Conservation (phyloP, 2,797 vertebrate genomes). For the Pangasius krempfi region DNA sequence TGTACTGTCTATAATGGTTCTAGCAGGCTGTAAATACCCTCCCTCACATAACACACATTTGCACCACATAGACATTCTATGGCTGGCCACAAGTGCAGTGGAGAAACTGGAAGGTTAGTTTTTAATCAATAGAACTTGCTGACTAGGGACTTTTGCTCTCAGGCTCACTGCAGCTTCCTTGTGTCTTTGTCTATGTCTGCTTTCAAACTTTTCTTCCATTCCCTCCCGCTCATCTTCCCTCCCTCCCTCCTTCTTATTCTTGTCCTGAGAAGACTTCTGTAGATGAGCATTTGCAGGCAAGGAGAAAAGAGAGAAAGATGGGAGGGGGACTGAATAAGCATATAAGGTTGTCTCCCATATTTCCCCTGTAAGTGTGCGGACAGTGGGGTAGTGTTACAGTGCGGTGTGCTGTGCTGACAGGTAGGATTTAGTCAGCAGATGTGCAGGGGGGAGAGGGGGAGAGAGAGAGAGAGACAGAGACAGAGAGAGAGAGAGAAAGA, state of each 20-base stretch:
- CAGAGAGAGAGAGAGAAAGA: conserved; percentile 33
- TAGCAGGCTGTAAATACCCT: neutral
- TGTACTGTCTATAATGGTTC: neutral
- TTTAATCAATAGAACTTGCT: conserved; percentile 99
- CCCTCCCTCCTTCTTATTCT: conserved; percentile 23
- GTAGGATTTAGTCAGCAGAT: conserved; percentile 70
- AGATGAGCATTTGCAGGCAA: conserved; percentile 80
- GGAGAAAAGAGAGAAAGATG: neutral
- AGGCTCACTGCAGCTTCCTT: conserved; percentile 83
- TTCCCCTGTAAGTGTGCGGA: conserved; percentile 46
- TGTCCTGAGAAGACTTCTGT: conserved; percentile 87
- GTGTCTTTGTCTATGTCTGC: conserved; percentile 83
- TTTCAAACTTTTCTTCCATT: conserved; percentile 76
- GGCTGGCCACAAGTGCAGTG: conserved; percentile 85
- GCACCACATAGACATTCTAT: conserved; percentile 81
- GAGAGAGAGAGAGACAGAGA: conserved; percentile 17
- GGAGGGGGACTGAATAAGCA: conserved; percentile 23
- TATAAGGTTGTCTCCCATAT: conserved; percentile 49
- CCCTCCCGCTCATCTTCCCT: neutral
- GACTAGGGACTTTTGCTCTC: conserved; percentile 89
- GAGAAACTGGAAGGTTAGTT: conserved; percentile 98
- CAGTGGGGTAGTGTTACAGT: conserved; percentile 66
- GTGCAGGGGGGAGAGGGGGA: conserved; percentile 37
- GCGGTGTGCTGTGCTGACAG: conserved; percentile 66
- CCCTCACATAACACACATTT: conserved; percentile 52